Conservation (phyloP, 1,140 invertebrate species). For the Kradibia gibbosae region DNA sequence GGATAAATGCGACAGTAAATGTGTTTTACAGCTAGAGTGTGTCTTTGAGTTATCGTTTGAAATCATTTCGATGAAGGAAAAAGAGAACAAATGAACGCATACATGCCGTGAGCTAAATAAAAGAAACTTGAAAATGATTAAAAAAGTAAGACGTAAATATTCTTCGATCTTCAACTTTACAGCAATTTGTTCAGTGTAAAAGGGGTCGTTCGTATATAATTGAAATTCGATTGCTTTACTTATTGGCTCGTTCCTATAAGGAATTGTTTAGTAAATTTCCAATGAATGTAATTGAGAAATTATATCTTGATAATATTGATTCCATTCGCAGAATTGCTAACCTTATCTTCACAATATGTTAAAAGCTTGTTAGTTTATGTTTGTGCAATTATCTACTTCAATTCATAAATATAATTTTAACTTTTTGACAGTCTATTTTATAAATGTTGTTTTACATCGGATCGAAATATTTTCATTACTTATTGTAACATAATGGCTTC, state of each 20-base stretch:
- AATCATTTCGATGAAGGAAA: constrained; percentile 11
- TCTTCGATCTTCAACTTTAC: not conserved
- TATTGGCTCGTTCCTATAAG: not conserved
- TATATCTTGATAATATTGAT: no score
- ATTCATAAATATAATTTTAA: not conserved
- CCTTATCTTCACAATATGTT: no score
- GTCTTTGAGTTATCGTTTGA: constrained; percentile 37
- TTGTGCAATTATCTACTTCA: no score
- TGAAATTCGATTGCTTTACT: not conserved
- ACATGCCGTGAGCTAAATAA: not conserved
- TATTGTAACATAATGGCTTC: not conserved
- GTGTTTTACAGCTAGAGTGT: constrained; percentile 1
- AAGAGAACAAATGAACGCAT: constrained; percentile 25
- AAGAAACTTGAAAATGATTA: not conserved
- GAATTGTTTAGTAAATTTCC: not conserved
- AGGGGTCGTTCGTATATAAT: not conserved
- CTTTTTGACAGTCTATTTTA: not conserved
- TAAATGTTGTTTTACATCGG: not conserved
- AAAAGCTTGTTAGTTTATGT: no score
- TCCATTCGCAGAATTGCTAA: no score
- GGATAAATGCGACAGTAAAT: constrained; percentile 18
- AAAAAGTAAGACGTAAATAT: not conserved
- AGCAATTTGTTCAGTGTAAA: not conserved
- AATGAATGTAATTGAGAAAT: not conserved
- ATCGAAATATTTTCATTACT: not conserved